Evolutionary conservation across 2,797 vertebrate genomes (phyloP).

Genomic region (Pangasius larnaudii): DNA sequence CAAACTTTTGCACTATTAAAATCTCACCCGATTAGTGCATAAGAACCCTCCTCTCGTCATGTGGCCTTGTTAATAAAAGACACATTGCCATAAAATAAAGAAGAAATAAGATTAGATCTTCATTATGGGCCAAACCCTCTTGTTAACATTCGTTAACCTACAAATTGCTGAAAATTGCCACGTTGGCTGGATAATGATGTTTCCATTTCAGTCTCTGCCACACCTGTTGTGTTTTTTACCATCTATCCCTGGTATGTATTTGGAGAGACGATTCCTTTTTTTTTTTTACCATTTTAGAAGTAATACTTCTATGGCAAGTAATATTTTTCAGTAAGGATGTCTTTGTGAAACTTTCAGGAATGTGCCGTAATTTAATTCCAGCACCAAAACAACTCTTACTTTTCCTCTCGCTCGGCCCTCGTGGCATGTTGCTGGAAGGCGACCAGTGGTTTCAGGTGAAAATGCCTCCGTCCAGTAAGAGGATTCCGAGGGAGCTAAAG

Average conservation of each 20-base stretch:
- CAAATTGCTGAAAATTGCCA: background rate
- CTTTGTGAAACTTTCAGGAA: conserved; percentile 59
- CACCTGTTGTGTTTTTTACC: conserved; percentile 24
- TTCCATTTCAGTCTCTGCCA: background rate
- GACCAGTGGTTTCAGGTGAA: conserved; percentile 65
- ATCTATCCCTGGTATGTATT: conserved; percentile 31
- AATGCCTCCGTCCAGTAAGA: conserved; percentile 55
- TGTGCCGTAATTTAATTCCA: conserved; percentile 63
- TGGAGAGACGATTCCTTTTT: conserved; percentile 45
- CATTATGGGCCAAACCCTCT: background rate
- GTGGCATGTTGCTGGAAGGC: conserved; percentile 65
- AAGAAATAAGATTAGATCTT: background rate
- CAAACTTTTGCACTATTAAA: background rate
- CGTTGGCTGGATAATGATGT: background rate
- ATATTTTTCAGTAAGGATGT: conserved; percentile 40
- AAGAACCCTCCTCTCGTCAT: background rate
- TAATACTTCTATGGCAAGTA: background rate
- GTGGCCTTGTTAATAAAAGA: background rate
- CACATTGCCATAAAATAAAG: background rate
- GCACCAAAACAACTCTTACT: conserved; percentile 56
- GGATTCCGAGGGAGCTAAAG: conserved; percentile 35
- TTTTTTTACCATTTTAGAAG: conserved; percentile 37
- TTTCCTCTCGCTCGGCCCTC: conserved; percentile 46
- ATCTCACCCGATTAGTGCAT: background rate
- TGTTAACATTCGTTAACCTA: background rate